These are phyloP conservation scores for Oscheius myriophilus DNA, from an alignment of 2,888 invertebrate genomes.

Conservation along the genomic window DNA sequence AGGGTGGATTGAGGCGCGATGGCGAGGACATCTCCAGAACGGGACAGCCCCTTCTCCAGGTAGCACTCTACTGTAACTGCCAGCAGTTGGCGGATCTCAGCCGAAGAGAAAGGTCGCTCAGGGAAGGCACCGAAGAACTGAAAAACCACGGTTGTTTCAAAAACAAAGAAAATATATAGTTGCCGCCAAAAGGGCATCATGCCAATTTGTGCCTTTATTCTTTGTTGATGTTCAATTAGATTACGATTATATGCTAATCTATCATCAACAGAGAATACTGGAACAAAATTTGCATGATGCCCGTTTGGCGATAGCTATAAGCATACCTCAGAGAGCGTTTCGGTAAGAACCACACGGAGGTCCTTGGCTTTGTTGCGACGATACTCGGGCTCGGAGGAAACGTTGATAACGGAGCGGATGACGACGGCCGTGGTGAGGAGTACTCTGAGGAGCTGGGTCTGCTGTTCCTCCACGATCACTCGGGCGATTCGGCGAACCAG, in stretches of 20 bases:
- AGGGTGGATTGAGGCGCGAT: constrained; percentile 8
- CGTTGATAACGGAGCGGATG: constrained; percentile 22
- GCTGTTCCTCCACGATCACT: constrained; percentile 37
- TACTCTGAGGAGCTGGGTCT: constrained; percentile 35
- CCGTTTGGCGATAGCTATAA: too few relatives aligned
- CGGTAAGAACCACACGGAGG: constrained; percentile 40
- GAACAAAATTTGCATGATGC: too few relatives aligned
- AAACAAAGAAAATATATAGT: too few relatives aligned
- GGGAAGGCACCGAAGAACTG: constrained; percentile 41
- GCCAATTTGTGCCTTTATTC: too few relatives aligned
- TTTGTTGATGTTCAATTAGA: too few relatives aligned
- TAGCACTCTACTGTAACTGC: constrained; percentile 7
- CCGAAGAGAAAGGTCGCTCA: constrained; percentile 16
- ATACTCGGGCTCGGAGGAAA: constrained; percentile 1
- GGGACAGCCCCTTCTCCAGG: neutral
- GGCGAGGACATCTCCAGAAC: neutral
- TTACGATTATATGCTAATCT: too few relatives aligned
- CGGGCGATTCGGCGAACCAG: constrained; percentile 13
- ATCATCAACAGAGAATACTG: too few relatives aligned
- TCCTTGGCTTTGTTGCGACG: constrained; percentile 3
- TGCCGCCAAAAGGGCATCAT: too few relatives aligned
- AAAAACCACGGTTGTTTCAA: constrained; percentile 5
- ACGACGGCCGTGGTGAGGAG: constrained; percentile 36
- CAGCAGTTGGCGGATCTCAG: constrained; percentile 3
- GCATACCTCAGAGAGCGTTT: constrained; percentile 38